phyloP scores from a whole-genome alignment of 2,797 vertebrate genomes.

The Luscinia luscinia region DNA sequence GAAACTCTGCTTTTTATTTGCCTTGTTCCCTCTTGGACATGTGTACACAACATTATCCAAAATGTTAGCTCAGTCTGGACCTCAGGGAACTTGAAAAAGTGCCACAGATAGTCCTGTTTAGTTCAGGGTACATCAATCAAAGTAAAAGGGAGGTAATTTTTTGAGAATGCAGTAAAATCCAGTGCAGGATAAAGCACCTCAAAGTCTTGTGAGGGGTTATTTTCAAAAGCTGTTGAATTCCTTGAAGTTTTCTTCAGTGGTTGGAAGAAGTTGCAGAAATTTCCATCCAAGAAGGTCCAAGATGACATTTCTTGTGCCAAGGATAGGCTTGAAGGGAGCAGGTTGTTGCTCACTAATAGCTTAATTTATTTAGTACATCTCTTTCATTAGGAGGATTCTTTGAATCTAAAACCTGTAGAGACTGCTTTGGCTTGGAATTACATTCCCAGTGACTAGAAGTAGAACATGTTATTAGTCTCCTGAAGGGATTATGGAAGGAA shows the following conservation, averaged over 20 bases:
- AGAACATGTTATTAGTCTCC: not conserved
- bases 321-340: not conserved
- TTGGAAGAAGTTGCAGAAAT: not conserved
- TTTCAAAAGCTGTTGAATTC: not conserved
- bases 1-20: not conserved
- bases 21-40: not conserved
- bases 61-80: not conserved
- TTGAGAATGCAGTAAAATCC: not conserved
- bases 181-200: not conserved
- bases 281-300: not conserved
- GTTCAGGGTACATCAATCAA: not conserved
- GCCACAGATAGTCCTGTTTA: not conserved
- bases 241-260: not conserved
- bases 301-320: not conserved
- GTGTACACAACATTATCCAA: accelerated
- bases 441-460: not conserved
- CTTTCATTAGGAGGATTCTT: not conserved
- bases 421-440: constrained; percentile 3
- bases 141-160: not conserved
- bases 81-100: not conserved
- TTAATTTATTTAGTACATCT: constrained; percentile 18
- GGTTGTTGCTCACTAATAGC: not conserved
- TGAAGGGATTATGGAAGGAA: not conserved
- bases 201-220: not conserved
- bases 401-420: constrained; percentile 11